Base-by-base conservation (phyloP, 2,797 vertebrate genomes). In the Lepilemur ruficaudatus region DNA sequence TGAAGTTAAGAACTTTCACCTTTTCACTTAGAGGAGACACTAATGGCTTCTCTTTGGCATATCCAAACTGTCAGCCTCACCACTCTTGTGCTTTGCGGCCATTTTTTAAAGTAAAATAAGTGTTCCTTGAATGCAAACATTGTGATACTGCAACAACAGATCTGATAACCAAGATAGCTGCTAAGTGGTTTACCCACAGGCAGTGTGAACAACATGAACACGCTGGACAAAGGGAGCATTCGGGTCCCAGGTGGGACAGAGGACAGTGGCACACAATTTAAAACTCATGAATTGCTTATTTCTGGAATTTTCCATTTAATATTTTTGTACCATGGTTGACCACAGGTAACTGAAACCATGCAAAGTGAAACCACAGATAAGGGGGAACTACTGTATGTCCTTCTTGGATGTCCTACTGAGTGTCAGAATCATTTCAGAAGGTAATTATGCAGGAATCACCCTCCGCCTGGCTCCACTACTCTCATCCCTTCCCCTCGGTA, bases 391-490 rank as follows among this genome's bases (percentile, higher is more conserved):
- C 4, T 35, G 12, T 79, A 1, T 25, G 6, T 43, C 30, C 61
- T 92, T 50, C 57, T 20, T 80, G 72, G 55, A 10, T 89, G 38
- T 50, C 46, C 88, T 50, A 5, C 46, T 28, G 69, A 63, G 23
- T 55, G 79, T 55, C 57, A 95, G 61, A 65, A n/a, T 85, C 82
- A 15, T 88, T 28, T n/a, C 28, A 43, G 46, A 4, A 2, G 15
- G 22, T 15, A 25, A 55, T 5, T 14, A 41, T 5, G 3, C 5
- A 2, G 7, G 20, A n/a, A 10, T 55, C 20, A 25, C 35, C 43
- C 35, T 52, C 30, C 0, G 7, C 43, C 10, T n/a, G 5, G 7
- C 50, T 55, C 12, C 32, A 4, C 28, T 2, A 1, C 73, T 28
- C n/a, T 32, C 57, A 3, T 1, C 35, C 35, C 43, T 79, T 11